Conservation (phyloP, 2,888 invertebrate species). For the Chrysolina haemoptera region DNA sequence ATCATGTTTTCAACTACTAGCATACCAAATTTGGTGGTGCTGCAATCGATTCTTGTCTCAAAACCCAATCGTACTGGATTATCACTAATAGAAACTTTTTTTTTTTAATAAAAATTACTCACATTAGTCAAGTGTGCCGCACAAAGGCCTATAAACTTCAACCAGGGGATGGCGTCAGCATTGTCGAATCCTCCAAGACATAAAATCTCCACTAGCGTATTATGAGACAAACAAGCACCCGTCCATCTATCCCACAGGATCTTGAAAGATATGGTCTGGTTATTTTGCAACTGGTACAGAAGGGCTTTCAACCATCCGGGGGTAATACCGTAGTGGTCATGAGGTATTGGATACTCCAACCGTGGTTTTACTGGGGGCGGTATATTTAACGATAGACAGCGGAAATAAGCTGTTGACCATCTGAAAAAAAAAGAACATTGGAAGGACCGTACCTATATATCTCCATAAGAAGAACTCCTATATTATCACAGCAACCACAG, state of each 20-base stretch:
- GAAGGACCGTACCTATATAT: too few species aligned
- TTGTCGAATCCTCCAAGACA: slow-evolving; percentile 80
- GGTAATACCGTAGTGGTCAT: slow-evolving; percentile 82
- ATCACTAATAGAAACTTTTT: too few species aligned
- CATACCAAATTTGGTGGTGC: too few species aligned
- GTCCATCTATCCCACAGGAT: slow-evolving; percentile 74
- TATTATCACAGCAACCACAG: too few species aligned
- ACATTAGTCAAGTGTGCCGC: slow-evolving; percentile 79
- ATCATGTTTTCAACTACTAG: too few species aligned
- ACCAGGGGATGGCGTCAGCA: slow-evolving; percentile 77
- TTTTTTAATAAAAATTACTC: slow-evolving; percentile 45
- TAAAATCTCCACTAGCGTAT: slow-evolving; percentile 78
- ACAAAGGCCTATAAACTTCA: slow-evolving; percentile 83
- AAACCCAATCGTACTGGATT: too few species aligned
- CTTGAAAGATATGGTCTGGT: slow-evolving; percentile 64
- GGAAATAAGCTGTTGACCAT: slow-evolving; percentile 90
- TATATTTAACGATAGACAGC: slow-evolving; percentile 82
- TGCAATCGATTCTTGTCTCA: too few species aligned
- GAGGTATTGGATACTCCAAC: slow-evolving; percentile 81
- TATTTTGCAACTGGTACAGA: slow-evolving; percentile 79
- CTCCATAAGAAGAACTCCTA: too few species aligned
- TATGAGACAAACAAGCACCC: slow-evolving; percentile 77
- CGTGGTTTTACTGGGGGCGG: slow-evolving; percentile 86
- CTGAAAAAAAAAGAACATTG: slow-evolving; percentile 60
- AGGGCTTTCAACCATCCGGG: slow-evolving; percentile 85